These are phyloP conservation scores for Loripinus fragilis DNA, from an alignment of 2,888 invertebrate species.

Conservation along the genomic window DNA sequence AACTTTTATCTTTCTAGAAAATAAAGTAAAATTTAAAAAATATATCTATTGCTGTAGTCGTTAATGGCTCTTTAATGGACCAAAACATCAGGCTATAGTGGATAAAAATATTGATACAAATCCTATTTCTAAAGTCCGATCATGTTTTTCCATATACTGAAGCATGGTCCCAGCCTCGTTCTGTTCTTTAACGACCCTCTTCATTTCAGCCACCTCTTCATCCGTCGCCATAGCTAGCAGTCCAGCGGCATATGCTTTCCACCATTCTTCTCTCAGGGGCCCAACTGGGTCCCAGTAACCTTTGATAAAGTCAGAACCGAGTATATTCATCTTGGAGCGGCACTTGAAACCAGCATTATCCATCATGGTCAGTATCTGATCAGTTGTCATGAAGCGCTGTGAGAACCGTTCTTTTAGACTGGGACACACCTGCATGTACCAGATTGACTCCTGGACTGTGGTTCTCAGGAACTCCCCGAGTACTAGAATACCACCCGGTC, in stretches of 20 bases:
- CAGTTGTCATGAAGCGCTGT: background rate
- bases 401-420: slow-evolving; percentile 13
- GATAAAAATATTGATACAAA: slow-evolving; percentile 27
- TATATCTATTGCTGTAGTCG: too few relatives aligned
- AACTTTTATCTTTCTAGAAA: too few relatives aligned
- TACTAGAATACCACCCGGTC: slow-evolving; percentile 20
- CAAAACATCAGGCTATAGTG: background rate
- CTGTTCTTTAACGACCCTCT: slow-evolving; percentile 3
- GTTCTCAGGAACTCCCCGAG: slow-evolving; percentile 19
- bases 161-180: slow-evolving; percentile 28
- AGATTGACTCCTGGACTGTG: slow-evolving; percentile 1
- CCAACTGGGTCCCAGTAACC: slow-evolving; percentile 23
- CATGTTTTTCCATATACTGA: slow-evolving; percentile 23
- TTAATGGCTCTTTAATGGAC: too few relatives aligned
- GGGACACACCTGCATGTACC: slow-evolving; percentile 19
- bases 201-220: slow-evolving; percentile 21
- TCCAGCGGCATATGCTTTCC: background rate
- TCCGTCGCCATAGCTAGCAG: slow-evolving; percentile 20
- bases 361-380: slow-evolving; percentile 12
- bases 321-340: slow-evolving; percentile 22
- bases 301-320: slow-evolving; percentile 3
- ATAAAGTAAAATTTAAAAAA: too few relatives aligned
- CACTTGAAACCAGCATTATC: background rate
- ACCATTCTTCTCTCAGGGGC: slow-evolving; percentile 23
- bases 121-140: background rate